phyloP scores from a whole-genome alignment of 1,140 invertebrate genomes.

The Halesus radiatus region DNA sequence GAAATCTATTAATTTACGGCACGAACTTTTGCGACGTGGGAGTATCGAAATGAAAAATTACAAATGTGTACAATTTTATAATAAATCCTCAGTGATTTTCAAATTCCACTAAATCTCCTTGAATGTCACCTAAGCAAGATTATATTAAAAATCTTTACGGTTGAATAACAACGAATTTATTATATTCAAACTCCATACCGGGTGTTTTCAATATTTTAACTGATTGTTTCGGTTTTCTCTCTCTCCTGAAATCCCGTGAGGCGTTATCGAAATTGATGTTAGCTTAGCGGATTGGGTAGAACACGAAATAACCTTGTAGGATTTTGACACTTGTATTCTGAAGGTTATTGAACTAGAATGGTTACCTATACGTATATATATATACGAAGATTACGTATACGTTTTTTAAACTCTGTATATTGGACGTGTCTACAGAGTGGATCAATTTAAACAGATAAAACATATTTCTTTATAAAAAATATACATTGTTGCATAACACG shows the following conservation, averaged over 20 bases:
- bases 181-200: no score
- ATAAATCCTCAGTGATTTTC: neutral
- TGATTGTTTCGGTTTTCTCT: neutral
- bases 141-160: neutral
- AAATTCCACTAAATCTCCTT: neutral
- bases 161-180: neutral
- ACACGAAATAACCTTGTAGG: neutral
- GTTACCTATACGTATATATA: no score
- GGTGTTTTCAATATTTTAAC: constrained; percentile 4
- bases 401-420: no score
- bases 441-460: no score
- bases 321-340: neutral
- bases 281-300: neutral
- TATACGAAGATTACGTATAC: no score
- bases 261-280: constrained; percentile 3
- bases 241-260: neutral
- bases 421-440: no score
- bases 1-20: no score
- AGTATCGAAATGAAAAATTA: no score
- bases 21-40: no score
- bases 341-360: no score
- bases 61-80: neutral
- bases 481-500: no score
- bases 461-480: no score
- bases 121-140: neutral